These are phyloP conservation scores for Nansenia antarctica DNA, from an alignment of 2,113 vertebrate species.

Conservation along the genomic window DNA sequence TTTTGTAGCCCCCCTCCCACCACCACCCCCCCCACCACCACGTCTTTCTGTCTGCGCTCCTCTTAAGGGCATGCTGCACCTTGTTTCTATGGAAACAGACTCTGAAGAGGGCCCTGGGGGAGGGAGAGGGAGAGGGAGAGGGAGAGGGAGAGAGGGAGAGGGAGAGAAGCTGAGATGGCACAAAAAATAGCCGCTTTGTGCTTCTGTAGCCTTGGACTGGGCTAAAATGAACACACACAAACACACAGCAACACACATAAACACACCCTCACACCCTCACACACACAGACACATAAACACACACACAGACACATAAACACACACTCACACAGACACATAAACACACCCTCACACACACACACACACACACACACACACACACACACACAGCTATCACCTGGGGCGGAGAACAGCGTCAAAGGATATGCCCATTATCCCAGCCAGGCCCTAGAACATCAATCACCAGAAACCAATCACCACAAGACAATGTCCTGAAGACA, in stretches of 20 bases:
- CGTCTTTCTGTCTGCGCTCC: slow-evolving; percentile 4
- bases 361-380: background rate
- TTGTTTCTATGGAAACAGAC: slow-evolving; percentile 70
- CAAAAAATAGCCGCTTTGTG: slow-evolving; percentile 58
- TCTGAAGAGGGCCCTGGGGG: slow-evolving; percentile 38
- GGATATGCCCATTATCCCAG: background rate
- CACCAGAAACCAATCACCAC: background rate
- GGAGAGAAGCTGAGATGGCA: slow-evolving; percentile 57
- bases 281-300: background rate
- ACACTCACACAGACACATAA: no score
- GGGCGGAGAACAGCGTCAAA: background rate
- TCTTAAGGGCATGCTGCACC: slow-evolving; percentile 37
- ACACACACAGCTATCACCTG: background rate
- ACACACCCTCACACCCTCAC: slow-evolving; percentile 6
- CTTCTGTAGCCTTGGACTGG: background rate
- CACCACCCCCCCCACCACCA: no score
- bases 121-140: slow-evolving; percentile 55
- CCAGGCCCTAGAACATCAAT: background rate
- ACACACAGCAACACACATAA: background rate
- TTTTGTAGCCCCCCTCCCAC: no score
- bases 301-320: background rate
- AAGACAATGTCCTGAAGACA: background rate
- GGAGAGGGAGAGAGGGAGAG: slow-evolving; percentile 48
- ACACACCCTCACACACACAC: no score
- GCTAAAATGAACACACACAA: no score